Evolutionary conservation across 2,113 vertebrate species (phyloP).

Genomic region (Taurulus bubalis): DNA sequence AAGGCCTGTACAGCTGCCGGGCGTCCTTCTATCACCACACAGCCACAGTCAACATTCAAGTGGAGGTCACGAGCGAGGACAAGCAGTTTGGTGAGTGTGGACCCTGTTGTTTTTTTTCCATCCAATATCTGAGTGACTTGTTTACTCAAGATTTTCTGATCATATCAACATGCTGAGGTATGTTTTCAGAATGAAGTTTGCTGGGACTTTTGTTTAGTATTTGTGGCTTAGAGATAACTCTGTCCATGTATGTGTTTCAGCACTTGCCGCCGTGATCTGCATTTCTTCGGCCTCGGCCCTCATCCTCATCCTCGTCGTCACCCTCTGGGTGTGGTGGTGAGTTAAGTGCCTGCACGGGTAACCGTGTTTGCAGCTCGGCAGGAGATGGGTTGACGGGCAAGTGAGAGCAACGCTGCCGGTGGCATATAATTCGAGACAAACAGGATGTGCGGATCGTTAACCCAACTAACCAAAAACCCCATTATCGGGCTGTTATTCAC

Average conservation of each 20-base stretch:
- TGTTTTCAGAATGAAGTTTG: background rate
- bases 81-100: conserved; percentile 60
- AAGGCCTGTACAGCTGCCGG: conserved; percentile 75
- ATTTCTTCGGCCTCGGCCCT: conserved; percentile 66
- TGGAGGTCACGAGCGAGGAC: conserved; percentile 67
- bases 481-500: conserved; percentile 60
- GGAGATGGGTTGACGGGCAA: conserved; percentile 42
- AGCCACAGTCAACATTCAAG: conserved; percentile 66
- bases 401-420: conserved; percentile 27
- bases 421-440: conserved; percentile 65
- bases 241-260: conserved; percentile 59
- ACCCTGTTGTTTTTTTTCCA: background rate
- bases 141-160: conserved; percentile 2
- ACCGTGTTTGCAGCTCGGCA: conserved; percentile 20
- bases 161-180: background rate
- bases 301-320: conserved; percentile 48
- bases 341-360: conserved; percentile 49
- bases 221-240: background rate
- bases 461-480: conserved; percentile 55
- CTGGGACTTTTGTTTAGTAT: background rate
- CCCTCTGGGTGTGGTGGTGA: conserved; percentile 79
- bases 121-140: background rate
- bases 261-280: conserved; percentile 54
- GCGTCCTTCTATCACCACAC: conserved; percentile 79
- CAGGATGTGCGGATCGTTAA: conserved; percentile 76